Percentiles rank a stretch among this genome's conserved stretches.
These are phyloP conservation scores for Drosophila funebris DNA, from an alignment of 1,140 invertebrate species.

Conservation along the genomic window DNA sequence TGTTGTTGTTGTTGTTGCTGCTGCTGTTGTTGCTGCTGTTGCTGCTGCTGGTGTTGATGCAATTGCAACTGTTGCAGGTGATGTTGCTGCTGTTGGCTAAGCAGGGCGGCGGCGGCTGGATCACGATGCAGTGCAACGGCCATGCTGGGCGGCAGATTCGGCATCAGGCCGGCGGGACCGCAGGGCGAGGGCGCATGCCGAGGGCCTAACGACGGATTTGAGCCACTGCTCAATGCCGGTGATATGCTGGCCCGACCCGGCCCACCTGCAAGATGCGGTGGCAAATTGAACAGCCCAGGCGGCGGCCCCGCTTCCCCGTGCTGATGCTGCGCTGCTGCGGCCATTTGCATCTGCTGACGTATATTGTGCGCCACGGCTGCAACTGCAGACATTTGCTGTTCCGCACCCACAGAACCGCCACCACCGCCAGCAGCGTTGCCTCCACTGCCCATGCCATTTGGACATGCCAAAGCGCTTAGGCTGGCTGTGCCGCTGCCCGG, in stretches of 20 bases:
- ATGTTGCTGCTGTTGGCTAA: constrained; percentile 84
- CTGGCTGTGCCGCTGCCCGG: constrained; percentile 33
- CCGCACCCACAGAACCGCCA: constrained; percentile 46
- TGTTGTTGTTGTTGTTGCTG: constrained; percentile 63
- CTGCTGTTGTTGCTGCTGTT: constrained; percentile 79
- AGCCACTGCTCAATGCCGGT: constrained; percentile 74
- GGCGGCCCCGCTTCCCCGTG: constrained; percentile 84
- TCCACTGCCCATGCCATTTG: constrained; percentile 61
- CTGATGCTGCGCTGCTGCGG: constrained; percentile 86
- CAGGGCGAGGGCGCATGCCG: constrained; percentile 79
- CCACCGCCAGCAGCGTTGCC: constrained; percentile 27
- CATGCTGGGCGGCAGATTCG: constrained; percentile 80
- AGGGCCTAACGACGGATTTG: constrained; percentile 59
- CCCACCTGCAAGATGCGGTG: constrained; percentile 66
- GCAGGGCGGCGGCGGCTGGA: constrained; percentile 83
- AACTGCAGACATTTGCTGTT: constrained; percentile 81
- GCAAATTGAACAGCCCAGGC: constrained; percentile 81
- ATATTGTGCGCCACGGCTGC: constrained; percentile 86
- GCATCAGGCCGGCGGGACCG: constrained; percentile 66
- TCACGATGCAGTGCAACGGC: constrained; percentile 73
- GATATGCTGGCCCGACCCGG: constrained; percentile 66
- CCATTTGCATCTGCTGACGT: constrained; percentile 90
- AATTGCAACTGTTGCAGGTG: constrained; percentile 59
- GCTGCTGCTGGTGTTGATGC: constrained; percentile 78
- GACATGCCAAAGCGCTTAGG: constrained; percentile 58